Evolutionary conservation across 2,113 vertebrate species (phyloP).

Genomic region (Takifugu flavidus): DNA sequence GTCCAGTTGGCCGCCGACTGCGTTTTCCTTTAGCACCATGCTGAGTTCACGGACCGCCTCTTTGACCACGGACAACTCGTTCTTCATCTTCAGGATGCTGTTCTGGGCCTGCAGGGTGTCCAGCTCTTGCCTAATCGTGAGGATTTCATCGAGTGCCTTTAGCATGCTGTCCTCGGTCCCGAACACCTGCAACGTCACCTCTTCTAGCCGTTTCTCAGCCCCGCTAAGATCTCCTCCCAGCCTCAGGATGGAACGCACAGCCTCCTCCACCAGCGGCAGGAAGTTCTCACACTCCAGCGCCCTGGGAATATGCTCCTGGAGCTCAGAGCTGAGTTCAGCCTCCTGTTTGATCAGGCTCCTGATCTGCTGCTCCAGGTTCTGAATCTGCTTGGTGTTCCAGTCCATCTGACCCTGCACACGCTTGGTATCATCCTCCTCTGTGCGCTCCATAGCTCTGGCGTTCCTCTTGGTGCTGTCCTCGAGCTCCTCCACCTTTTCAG

Average conservation of each 20-base stretch:
- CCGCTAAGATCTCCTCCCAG: conserved; percentile 78
- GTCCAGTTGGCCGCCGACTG: conserved; percentile 26
- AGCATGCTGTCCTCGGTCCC: conserved; percentile 83
- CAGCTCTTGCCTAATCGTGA: conserved; percentile 74
- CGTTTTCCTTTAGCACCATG: conserved; percentile 54
- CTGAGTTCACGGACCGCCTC: conserved; percentile 63
- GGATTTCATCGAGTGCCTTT: conserved; percentile 77
- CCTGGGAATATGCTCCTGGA: conserved; percentile 75
- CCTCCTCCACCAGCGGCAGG: conserved; percentile 82
- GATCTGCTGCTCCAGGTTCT: conserved; percentile 76
- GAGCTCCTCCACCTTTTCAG: conserved; percentile 82
- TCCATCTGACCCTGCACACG: conserved; percentile 74
- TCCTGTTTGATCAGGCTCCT: conserved; percentile 65
- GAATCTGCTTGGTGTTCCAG: conserved; percentile 73
- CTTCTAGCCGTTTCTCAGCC: conserved; percentile 79
- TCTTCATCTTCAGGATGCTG: conserved; percentile 73
- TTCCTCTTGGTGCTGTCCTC: conserved; percentile 88
- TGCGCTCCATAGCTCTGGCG: conserved; percentile 79
- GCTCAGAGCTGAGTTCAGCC: conserved; percentile 69
- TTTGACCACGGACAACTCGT: conserved; percentile 68
- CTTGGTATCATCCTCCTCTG: conserved; percentile 83
- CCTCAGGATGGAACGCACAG: conserved; percentile 82
- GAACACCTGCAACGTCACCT: conserved; percentile 79
- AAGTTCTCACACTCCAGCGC: conserved; percentile 79
- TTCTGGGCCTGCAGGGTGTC: conserved; percentile 77